These are phyloP conservation scores for Drosophila austrosaltans DNA, from an alignment of 2,888 invertebrate genomes.

Conservation along the genomic window DNA sequence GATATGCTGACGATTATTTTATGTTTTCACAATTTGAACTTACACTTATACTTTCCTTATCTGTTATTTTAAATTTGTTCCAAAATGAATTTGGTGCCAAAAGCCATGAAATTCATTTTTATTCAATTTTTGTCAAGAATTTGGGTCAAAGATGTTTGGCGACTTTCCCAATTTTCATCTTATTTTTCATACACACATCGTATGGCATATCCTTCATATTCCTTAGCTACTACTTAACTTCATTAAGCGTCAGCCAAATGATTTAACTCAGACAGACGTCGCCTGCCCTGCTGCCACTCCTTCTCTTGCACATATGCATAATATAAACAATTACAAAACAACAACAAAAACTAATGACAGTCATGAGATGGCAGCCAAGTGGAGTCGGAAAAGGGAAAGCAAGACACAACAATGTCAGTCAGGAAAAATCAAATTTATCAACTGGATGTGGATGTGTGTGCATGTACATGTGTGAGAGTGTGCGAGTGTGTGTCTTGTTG, in stretches of 20 bases:
- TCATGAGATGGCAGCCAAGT: slow-evolving; percentile 25
- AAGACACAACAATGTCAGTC: slow-evolving; percentile 42
- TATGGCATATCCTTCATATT: slow-evolving; percentile 28
- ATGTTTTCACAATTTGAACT: neutral
- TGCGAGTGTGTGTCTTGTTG: slow-evolving; percentile 40
- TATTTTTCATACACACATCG: slow-evolving; percentile 13
- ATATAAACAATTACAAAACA: slow-evolving; percentile 59
- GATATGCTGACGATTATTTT: neutral
- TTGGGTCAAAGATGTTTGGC: slow-evolving; percentile 24
- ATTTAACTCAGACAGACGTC: slow-evolving; percentile 38
- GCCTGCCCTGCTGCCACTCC: neutral
- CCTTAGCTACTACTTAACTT: slow-evolving; percentile 46
- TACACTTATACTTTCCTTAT: neutral
- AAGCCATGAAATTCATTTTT: slow-evolving; percentile 40
- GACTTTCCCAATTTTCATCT: slow-evolving; percentile 10
- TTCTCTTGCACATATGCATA: slow-evolving; percentile 35
- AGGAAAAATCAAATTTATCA: slow-evolving; percentile 73
- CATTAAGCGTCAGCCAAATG: slow-evolving; percentile 55
- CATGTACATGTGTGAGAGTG: slow-evolving; percentile 26
- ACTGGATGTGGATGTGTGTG: slow-evolving; percentile 41
- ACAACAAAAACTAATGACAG: slow-evolving; percentile 56
- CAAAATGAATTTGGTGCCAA: slow-evolving; percentile 10
- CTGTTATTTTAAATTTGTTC: neutral
- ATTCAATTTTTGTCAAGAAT: slow-evolving; percentile 42
- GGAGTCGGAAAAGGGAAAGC: slow-evolving; percentile 13